A percentile compares a stretch with the other conserved stretches of the same genome.
Evolutionary conservation across 2,113 vertebrate species (phyloP).

Genomic region (Pachyramphus minor): DNA sequence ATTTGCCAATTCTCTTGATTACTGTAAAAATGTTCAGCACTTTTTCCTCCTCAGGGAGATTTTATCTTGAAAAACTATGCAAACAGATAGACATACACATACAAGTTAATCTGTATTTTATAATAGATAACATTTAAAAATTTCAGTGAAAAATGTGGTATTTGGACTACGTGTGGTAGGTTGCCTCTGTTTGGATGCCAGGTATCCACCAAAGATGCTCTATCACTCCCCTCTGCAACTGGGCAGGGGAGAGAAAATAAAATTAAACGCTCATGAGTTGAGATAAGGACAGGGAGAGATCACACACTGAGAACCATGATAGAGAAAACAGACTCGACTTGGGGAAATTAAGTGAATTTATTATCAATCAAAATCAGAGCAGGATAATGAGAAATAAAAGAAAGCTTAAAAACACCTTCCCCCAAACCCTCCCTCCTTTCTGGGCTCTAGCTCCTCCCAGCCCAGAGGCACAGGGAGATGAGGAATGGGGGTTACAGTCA

Average conservation of each 20-base stretch:
- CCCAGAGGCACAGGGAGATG: neutral
- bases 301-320: fast-evolving
- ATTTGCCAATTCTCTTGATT: neutral
- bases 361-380: neutral
- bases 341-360: neutral
- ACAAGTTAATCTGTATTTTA: neutral
- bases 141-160: neutral
- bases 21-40: neutral
- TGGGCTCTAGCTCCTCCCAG: neutral
- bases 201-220: neutral
- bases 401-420: neutral
- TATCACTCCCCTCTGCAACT: neutral
- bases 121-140: neutral
- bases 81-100: neutral
- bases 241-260: neutral
- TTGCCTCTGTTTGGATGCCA: neutral
- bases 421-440: neutral
- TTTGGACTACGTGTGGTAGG: neutral
- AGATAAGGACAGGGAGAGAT: neutral
- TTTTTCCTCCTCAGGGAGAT: neutral
- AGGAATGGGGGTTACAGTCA: fast-evolving
- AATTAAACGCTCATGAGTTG: neutral
- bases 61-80: neutral
- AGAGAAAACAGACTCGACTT: neutral
- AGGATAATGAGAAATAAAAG: neutral